phyloP scores from a whole-genome alignment of 1,140 invertebrate genomes.

The Thaumetopoea pityocampa region DNA sequence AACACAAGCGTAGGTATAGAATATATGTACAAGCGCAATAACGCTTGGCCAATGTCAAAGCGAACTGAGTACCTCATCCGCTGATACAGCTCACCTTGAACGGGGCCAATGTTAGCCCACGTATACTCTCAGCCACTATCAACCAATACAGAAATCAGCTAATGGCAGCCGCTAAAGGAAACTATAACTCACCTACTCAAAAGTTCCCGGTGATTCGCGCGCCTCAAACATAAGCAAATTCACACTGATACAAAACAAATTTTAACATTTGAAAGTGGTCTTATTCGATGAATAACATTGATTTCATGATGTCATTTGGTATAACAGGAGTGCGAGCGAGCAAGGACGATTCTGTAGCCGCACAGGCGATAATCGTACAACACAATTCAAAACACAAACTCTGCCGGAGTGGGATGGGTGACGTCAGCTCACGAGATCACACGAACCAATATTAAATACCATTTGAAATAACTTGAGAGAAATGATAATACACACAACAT shows the following conservation, averaged over 20 bases:
- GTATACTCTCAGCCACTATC: slow-evolving; percentile 1
- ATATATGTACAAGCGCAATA: background rate
- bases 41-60: slow-evolving; percentile 18
- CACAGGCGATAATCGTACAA: slow-evolving; percentile 51
- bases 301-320: slow-evolving; percentile 63
- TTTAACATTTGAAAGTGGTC: slow-evolving; percentile 3
- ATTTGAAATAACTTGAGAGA: slow-evolving; percentile 25
- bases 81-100: slow-evolving; percentile 49
- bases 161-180: too few species aligned
- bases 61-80: slow-evolving; percentile 13
- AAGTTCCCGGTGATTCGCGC: too few species aligned
- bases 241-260: background rate
- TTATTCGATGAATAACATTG: slow-evolving; percentile 29
- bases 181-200: too few species aligned
- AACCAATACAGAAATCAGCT: background rate
- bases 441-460: slow-evolving; percentile 26
- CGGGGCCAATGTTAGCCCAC: slow-evolving; percentile 54
- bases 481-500: slow-evolving; percentile 5
- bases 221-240: too few species aligned
- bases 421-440: slow-evolving; percentile 39
- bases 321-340: slow-evolving; percentile 39
- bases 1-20: background rate
- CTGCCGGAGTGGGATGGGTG: slow-evolving; percentile 33
- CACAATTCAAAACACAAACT: slow-evolving; percentile 39
- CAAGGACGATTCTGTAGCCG: slow-evolving; percentile 50